Percentiles rank a stretch among this genome's conserved stretches.
Conservation (phyloP, 2,113 vertebrate genomes). For the Leptocoma aspasia region DNA sequence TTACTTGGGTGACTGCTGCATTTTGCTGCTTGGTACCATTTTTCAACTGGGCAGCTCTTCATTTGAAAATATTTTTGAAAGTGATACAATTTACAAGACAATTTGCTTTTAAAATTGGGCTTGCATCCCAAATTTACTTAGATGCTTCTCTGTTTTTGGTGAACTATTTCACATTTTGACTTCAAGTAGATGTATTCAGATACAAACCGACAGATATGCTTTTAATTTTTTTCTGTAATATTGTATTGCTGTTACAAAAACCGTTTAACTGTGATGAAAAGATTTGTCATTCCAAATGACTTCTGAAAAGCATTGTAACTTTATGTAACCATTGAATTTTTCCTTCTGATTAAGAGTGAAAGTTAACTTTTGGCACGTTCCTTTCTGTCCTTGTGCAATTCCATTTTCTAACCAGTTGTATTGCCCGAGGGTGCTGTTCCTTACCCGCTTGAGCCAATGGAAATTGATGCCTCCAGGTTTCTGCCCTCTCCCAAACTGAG, state of each 20-base stretch:
- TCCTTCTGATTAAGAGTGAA: background rate
- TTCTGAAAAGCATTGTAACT: background rate
- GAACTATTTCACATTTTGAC: background rate
- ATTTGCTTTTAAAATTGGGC: background rate
- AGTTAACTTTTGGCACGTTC: background rate
- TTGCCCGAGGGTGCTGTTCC: conserved; percentile 1
- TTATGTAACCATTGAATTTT: background rate
- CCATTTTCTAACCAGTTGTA: background rate
- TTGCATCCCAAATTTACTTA: background rate
- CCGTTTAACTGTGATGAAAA: background rate
- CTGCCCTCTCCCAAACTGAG: conserved; percentile 23
- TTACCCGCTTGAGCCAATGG: background rate
- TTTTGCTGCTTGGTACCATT: background rate
- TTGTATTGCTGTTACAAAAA: background rate
- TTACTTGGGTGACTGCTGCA: background rate
- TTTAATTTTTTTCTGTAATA: background rate
- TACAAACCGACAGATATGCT: background rate
- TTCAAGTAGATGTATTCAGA: background rate
- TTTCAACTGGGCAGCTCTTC: background rate
- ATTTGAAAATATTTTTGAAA: background rate
- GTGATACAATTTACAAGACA: background rate
- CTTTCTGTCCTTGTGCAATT: background rate
- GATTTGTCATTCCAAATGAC: background rate
- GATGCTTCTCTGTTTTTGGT: background rate
- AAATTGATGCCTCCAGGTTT: conserved; percentile 26